Evolutionary conservation across 2,113 vertebrate genomes (phyloP).

Genomic region (Microcebus griseorufus): DNA sequence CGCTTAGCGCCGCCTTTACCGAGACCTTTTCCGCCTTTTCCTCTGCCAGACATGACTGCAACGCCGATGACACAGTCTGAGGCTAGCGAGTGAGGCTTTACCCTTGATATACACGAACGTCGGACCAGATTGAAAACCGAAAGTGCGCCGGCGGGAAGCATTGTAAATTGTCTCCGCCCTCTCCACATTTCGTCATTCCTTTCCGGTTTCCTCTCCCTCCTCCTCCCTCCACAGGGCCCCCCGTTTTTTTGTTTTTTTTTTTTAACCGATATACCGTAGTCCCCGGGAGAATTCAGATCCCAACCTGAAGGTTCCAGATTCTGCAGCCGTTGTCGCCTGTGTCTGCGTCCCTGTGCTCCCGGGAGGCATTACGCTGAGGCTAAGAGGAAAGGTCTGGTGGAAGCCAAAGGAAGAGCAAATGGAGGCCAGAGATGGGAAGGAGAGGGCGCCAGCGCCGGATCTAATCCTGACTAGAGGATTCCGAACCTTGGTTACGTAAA

Average conservation of each 20-base stretch:
- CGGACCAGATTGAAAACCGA: slow-evolving; percentile 70
- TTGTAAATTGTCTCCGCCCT: neutral
- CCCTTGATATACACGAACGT: neutral
- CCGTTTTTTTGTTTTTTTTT: too few relatives aligned
- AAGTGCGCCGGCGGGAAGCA: neutral
- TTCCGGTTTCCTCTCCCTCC: too few relatives aligned
- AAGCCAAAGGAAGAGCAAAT: neutral
- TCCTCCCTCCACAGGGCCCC: neutral
- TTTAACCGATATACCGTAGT: accelerated
- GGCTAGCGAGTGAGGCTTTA: accelerated
- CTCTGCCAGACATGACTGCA: accelerated
- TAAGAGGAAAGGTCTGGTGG: neutral
- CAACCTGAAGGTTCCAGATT: too few relatives aligned
- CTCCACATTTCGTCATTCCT: neutral
- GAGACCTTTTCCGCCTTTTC: neutral
- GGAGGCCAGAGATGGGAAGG: neutral
- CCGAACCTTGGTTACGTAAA: neutral
- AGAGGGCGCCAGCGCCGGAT: neutral
- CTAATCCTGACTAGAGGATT: neutral
- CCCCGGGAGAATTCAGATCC: neutral
- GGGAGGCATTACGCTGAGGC: neutral
- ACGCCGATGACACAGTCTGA: accelerated
- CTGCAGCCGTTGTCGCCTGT: neutral
- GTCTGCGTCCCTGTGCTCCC: neutral
- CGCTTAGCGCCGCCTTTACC: slow-evolving; percentile 42